phyloP scores from a whole-genome alignment of 2,888 invertebrate species.

The Melinaea menophilus region DNA sequence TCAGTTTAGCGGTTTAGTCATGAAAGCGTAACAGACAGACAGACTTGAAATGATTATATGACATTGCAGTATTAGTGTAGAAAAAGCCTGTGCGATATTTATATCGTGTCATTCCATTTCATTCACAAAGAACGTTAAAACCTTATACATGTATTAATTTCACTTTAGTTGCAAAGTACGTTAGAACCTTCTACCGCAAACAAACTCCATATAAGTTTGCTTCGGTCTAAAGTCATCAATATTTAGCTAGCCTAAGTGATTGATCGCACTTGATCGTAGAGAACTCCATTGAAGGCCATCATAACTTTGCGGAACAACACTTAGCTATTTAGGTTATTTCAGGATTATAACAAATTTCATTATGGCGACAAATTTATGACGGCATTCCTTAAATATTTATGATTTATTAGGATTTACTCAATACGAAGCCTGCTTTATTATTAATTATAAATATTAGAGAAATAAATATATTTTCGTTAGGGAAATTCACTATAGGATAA shows the following conservation, averaged over 20 bases:
- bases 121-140: not conserved
- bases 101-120: no score
- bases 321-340: slow-evolving; percentile 19
- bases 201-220: not conserved
- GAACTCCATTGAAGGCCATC: slow-evolving; percentile 24
- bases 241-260: slow-evolving; percentile 44
- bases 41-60: no score
- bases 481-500: no score
- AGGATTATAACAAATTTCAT: slow-evolving; percentile 17
- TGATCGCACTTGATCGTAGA: slow-evolving; percentile 46
- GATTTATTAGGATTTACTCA: slow-evolving; percentile 1
- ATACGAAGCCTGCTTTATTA: not conserved
- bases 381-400: not conserved
- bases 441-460: not conserved
- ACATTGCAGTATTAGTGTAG: no score
- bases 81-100: no score
- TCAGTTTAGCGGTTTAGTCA: no score
- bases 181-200: not conserved
- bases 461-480: no score
- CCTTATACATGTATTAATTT: not conserved
- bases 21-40: no score
- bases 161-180: slow-evolving; percentile 7
- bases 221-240: slow-evolving; percentile 27
- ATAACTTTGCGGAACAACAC: slow-evolving; percentile 20
- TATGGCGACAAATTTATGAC: slow-evolving; percentile 8